Conservation (phyloP, 2,113 vertebrate species). For the Girardinichthys multiradiatus region DNA sequence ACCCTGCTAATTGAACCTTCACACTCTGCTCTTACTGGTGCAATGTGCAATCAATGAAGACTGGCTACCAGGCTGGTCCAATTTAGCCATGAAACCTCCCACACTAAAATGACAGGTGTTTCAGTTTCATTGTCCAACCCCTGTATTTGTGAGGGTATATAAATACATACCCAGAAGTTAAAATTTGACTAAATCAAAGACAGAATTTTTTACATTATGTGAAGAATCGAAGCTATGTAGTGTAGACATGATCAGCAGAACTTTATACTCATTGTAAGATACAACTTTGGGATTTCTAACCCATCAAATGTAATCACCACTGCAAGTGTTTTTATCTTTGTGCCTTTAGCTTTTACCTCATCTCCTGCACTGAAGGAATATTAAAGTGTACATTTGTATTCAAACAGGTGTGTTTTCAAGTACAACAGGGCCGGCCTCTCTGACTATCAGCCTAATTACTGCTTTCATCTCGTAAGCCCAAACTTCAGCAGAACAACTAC, state of each 20-base stretch:
- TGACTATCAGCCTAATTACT: slow-evolving; percentile 70
- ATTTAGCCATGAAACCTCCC: too few relatives aligned
- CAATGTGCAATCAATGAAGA: too few relatives aligned
- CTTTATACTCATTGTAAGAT: slow-evolving; percentile 22
- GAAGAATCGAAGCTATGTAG: not conserved
- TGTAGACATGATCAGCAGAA: slow-evolving; percentile 2
- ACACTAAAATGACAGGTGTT: too few relatives aligned
- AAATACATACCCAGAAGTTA: too few relatives aligned
- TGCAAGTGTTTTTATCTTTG: slow-evolving; percentile 40
- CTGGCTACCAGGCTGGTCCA: too few relatives aligned
- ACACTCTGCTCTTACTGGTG: too few relatives aligned
- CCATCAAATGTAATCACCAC: slow-evolving; percentile 38
- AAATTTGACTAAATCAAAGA: too few relatives aligned
- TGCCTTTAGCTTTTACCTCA: slow-evolving; percentile 21
- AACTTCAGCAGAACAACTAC: slow-evolving; percentile 37
- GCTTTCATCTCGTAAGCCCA: slow-evolving; percentile 57
- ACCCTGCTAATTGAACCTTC: too few relatives aligned
- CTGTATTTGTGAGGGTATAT: too few relatives aligned
- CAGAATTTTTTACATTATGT: not conserved
- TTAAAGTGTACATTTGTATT: slow-evolving; percentile 18
- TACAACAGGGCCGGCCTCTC: slow-evolving; percentile 43
- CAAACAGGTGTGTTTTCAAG: slow-evolving; percentile 8
- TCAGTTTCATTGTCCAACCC: too few relatives aligned
- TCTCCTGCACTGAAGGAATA: slow-evolving; percentile 36
- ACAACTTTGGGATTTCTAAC: slow-evolving; percentile 17